Percentiles rank a stretch among this genome's conserved stretches.
phyloP scores from a whole-genome alignment of 2,888 invertebrate genomes.

The Allacma fusca region DNA sequence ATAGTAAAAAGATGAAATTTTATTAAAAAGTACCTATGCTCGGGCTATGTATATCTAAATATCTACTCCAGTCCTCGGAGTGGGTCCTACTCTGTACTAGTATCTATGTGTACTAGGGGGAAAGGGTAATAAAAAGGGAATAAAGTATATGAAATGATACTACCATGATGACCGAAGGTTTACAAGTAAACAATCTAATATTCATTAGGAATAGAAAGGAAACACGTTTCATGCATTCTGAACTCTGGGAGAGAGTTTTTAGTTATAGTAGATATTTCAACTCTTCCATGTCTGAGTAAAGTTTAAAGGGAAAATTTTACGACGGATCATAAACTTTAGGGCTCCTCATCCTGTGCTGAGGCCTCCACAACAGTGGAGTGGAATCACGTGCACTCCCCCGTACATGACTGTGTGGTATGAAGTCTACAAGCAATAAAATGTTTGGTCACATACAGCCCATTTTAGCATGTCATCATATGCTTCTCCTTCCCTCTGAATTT shows the following conservation, averaged over 20 bases:
- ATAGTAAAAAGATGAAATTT: too few species aligned
- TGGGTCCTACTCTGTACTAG: too few species aligned
- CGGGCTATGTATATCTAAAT: too few species aligned
- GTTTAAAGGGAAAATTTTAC: slow-evolving; percentile 47
- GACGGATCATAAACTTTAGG: slow-evolving; percentile 53
- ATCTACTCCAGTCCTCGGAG: too few species aligned
- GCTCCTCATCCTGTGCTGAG: background rate
- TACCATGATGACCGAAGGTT: background rate
- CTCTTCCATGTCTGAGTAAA: background rate
- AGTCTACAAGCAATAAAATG: slow-evolving; percentile 37
- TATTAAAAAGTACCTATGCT: background rate
- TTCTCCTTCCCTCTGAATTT: background rate
- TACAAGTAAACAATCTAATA: slow-evolving; percentile 12
- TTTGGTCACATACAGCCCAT: slow-evolving; percentile 41
- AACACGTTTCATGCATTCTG: background rate
- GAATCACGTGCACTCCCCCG: background rate
- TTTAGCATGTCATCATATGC: background rate
- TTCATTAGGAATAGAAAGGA: slow-evolving; percentile 22
- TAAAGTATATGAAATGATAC: background rate
- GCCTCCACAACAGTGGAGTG: background rate
- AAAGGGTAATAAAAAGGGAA: background rate
- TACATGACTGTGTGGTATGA: slow-evolving; percentile 4
- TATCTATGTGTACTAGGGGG: background rate
- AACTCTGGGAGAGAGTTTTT: slow-evolving; percentile 9
- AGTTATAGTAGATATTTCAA: background rate